A percentile compares a stretch with the other conserved stretches of the same genome.
phyloP scores from a whole-genome alignment of 30 jellyfish, hydroid and myxozoan species.

The Clytia hemisphaerica region DNA sequence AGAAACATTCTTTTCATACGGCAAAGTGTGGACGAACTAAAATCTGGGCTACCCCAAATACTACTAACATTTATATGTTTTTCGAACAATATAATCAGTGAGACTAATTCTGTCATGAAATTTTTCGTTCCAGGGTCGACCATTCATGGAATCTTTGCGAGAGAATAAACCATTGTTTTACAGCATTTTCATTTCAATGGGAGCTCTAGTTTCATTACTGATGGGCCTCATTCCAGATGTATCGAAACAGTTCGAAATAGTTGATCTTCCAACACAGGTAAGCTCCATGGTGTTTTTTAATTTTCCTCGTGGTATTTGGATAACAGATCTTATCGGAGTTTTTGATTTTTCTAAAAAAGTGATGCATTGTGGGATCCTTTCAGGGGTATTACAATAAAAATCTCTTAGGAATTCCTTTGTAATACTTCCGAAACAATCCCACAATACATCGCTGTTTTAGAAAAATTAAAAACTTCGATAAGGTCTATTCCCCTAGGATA shows the following conservation, averaged over 20 bases:
- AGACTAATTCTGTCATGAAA: background rate
- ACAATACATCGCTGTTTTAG: no score
- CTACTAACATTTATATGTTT: background rate
- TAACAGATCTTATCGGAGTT: no score
- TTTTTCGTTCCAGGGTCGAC: constrained; percentile 62
- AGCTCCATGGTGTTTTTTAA: background rate
- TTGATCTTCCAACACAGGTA: constrained; percentile 86
- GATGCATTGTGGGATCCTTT: no score
- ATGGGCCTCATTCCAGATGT: constrained; percentile 88
- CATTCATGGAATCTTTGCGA: constrained; percentile 83
- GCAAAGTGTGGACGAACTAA: no score
- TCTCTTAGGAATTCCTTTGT: no score
- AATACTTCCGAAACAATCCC: no score
- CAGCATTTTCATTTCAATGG: constrained; percentile 57
- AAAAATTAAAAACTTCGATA: no score
- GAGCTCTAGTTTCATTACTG: constrained; percentile 50
- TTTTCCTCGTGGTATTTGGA: background rate
- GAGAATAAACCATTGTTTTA: constrained; percentile 83
- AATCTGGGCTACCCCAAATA: no score
- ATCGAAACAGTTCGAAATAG: constrained; percentile 76
- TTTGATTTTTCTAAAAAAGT: no score
- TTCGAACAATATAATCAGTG: background rate
- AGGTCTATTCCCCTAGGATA: no score
- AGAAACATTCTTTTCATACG: no score
- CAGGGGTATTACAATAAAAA: no score